Conservation (phyloP, 1,140 invertebrate species). For the Drosophila triauraria region DNA sequence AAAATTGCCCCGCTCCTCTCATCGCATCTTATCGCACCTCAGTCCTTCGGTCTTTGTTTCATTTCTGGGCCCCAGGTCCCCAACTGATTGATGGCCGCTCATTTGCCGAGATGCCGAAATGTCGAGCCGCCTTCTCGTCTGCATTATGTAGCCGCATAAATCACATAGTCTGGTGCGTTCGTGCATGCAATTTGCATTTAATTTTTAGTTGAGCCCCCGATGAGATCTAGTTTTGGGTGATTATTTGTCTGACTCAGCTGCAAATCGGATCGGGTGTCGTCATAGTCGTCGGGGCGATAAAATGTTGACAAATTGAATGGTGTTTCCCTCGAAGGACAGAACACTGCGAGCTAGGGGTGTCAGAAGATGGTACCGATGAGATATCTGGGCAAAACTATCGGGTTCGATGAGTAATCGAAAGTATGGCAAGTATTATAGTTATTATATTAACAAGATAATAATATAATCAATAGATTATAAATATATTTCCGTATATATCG, state of each 20-base stretch:
- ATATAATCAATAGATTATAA: no score
- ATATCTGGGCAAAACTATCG: not conserved
- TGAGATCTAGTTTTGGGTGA: slow-evolving; percentile 34
- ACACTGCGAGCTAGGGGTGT: not conserved
- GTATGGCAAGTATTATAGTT: no score
- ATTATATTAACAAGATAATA: no score
- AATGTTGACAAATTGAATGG: slow-evolving; percentile 59
- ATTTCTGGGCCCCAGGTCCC: slow-evolving; percentile 1
- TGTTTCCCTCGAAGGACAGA: slow-evolving; percentile 1
- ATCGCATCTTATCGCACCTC: slow-evolving; percentile 37
- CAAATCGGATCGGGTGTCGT: slow-evolving; percentile 47
- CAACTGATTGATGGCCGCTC: slow-evolving; percentile 36
- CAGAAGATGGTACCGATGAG: no score
- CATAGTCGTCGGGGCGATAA: slow-evolving; percentile 43
- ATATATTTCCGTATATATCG: no score
- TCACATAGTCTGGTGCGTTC: slow-evolving; percentile 52
- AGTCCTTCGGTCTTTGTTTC: slow-evolving; percentile 11
- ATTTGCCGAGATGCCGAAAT: slow-evolving; percentile 27
- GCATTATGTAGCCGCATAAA: slow-evolving; percentile 54
- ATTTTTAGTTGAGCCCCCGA: slow-evolving; percentile 52
- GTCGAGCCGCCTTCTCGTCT: slow-evolving; percentile 29
- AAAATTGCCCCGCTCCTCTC: slow-evolving; percentile 14
- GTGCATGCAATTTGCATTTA: slow-evolving; percentile 77
- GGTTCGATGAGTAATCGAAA: not conserved
- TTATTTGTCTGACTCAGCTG: slow-evolving; percentile 53